phyloP scores from a whole-genome alignment of 2,113 vertebrate species.

The Centropus unirufus region DNA sequence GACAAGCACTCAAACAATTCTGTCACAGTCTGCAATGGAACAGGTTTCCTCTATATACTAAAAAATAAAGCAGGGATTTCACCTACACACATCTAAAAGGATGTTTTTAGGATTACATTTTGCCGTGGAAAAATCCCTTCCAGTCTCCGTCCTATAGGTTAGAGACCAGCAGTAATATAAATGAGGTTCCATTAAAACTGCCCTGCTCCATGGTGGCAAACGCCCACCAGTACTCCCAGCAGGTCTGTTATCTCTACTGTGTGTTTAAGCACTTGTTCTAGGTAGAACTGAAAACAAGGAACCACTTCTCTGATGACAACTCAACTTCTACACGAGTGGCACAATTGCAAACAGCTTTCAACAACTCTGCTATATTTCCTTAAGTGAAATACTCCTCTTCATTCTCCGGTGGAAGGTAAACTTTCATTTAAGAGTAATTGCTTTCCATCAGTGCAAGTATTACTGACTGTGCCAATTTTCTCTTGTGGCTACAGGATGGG shows the following conservation, averaged over 20 bases:
- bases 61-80: fast-evolving
- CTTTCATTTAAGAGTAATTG: not conserved
- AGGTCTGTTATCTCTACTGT: not conserved
- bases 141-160: not conserved
- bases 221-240: too few relatives aligned
- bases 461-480: not conserved
- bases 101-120: not conserved
- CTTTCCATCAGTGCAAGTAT: not conserved
- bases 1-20: not conserved
- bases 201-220: not conserved
- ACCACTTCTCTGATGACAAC: not conserved
- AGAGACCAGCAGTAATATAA: not conserved
- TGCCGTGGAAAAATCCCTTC: not conserved
- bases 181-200: not conserved
- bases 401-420: not conserved
- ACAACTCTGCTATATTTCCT: not conserved
- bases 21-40: not conserved
- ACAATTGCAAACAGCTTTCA: not conserved
- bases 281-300: not conserved
- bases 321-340: fast-evolving
- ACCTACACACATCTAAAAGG: not conserved
- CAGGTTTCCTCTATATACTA: too few relatives aligned
- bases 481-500: not conserved
- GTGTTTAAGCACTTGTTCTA: not conserved
- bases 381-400: not conserved